Conservation (phyloP, 2,113 vertebrate genomes). For the Apteryx mantelli region DNA sequence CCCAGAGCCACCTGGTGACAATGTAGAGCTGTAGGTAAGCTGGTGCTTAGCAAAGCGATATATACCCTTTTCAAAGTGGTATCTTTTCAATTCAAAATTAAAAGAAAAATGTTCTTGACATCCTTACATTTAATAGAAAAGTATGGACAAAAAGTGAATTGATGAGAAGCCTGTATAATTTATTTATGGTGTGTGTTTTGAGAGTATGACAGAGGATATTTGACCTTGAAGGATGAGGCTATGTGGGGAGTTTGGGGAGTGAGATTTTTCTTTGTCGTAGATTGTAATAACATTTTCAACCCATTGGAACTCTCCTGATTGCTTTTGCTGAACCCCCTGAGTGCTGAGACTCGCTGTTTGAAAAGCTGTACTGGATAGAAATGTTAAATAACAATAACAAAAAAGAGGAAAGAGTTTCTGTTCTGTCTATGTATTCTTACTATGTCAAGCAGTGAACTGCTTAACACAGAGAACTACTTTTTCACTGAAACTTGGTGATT, state of each 20-base stretch:
- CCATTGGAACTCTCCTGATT: background rate
- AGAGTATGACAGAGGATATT: background rate
- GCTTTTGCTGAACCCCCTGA: background rate
- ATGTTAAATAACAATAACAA: background rate
- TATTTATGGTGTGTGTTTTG: background rate
- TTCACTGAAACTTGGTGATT: background rate
- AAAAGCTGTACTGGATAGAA: background rate
- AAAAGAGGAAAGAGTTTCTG: background rate
- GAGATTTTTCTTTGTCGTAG: background rate
- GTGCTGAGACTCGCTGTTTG: background rate
- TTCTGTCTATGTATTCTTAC: background rate
- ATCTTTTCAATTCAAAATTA: background rate
- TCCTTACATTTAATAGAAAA: background rate
- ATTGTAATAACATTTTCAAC: background rate
- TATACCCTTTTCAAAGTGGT: background rate
- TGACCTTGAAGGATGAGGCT: background rate
- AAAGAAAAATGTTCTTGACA: background rate
- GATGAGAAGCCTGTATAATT: background rate
- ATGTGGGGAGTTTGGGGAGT: background rate
- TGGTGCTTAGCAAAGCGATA: background rate
- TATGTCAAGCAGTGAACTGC: background rate
- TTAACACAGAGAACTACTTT: background rate
- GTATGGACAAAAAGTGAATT: background rate
- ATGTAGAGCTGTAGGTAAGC: background rate
- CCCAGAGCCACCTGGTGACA: background rate